These are phyloP conservation scores for Sinocyclocheilus rhinocerous DNA, from an alignment of 2,113 vertebrate genomes.

Conservation along the genomic window DNA sequence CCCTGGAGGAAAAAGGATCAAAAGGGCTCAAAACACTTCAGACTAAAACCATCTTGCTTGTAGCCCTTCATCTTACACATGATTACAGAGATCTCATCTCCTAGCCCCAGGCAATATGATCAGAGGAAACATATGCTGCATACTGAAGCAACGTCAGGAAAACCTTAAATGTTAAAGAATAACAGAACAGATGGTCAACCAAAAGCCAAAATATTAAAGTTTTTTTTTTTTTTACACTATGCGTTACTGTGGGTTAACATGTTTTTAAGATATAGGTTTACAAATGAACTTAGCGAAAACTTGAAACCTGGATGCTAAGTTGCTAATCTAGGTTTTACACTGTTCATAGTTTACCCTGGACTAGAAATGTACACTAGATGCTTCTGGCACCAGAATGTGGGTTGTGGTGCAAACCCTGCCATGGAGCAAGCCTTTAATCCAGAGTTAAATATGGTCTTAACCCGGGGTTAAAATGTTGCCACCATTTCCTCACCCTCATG, in stretches of 20 bases:
- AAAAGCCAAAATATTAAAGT: neutral
- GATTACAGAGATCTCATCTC: constrained; percentile 47
- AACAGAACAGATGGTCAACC: constrained; percentile 34
- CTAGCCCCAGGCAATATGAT: constrained; percentile 25
- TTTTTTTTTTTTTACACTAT: neutral
- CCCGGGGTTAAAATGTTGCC: too few relatives aligned
- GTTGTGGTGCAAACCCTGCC: too few relatives aligned
- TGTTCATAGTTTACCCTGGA: too few relatives aligned
- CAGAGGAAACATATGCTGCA: constrained; percentile 45
- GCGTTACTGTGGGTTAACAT: neutral
- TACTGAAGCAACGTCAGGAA: constrained; percentile 32
- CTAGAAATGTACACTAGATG: too few relatives aligned
- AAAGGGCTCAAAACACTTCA: neutral
- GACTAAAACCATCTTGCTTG: neutral
- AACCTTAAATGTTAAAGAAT: constrained; percentile 50
- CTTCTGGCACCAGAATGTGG: too few relatives aligned
- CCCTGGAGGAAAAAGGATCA: neutral
- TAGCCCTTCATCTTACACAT: constrained; percentile 18
- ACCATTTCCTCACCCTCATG: neutral
- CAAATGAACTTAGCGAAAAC: neutral
- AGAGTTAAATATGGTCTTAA: too few relatives aligned
- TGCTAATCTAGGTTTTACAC: too few relatives aligned
- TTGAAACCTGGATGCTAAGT: neutral
- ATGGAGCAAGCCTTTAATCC: too few relatives aligned
- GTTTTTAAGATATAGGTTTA: neutral